Conservation (phyloP, 2,113 vertebrate genomes). For the Hyla sarda region DNA sequence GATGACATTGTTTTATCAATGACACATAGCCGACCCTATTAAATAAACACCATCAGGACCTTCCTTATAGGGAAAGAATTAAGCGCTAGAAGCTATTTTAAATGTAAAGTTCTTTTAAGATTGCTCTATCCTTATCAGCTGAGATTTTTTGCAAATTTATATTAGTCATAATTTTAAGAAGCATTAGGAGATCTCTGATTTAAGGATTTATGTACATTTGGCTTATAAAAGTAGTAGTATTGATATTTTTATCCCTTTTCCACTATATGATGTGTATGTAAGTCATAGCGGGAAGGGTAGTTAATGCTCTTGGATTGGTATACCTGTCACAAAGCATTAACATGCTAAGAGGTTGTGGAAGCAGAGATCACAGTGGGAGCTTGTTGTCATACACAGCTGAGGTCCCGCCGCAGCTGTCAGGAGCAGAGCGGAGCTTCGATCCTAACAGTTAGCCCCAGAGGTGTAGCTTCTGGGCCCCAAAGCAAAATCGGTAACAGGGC, state of each 20-base stretch:
- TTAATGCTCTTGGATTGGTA: too few species aligned
- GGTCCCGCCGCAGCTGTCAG: too few species aligned
- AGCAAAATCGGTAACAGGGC: too few species aligned
- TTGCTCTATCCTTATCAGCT: background rate
- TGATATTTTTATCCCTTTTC: background rate
- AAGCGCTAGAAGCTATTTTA: background rate
- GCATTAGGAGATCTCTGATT: background rate
- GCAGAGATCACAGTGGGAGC: too few species aligned
- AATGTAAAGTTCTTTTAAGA: background rate
- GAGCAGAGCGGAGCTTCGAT: too few species aligned
- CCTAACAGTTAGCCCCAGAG: too few species aligned
- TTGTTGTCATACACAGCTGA: too few species aligned
- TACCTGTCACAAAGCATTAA: too few species aligned
- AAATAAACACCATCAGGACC: background rate
- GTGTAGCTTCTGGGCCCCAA: too few species aligned
- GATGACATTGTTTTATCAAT: conserved; percentile 25
- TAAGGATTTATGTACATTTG: conserved; percentile 1
- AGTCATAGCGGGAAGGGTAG: too few species aligned
- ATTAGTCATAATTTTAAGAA: conserved; percentile 13
- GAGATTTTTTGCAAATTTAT: background rate
- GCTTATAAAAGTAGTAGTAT: conserved; percentile 15
- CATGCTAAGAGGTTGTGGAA: too few species aligned
- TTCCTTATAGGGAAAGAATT: background rate
- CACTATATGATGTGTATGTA: too few species aligned
- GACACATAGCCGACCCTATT: conserved; percentile 10